These are phyloP conservation scores for Helobdella robusta DNA, from an alignment of 2,888 invertebrate species.

Conservation along the genomic window DNA sequence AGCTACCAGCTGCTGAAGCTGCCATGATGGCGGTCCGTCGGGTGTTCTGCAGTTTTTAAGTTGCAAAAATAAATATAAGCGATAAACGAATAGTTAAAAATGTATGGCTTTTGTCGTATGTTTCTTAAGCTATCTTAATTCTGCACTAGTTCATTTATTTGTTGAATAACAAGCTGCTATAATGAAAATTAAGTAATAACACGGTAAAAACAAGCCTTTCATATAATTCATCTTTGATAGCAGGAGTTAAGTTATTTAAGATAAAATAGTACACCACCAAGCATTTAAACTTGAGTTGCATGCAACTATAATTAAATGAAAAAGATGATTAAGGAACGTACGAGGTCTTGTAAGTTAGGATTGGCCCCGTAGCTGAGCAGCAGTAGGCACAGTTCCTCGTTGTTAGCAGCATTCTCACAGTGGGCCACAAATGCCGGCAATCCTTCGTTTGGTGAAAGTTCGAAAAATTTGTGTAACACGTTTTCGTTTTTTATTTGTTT, in stretches of 20 bases:
- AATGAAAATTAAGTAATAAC: too few species aligned
- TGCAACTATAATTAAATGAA: too few species aligned
- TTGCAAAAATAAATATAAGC: neutral
- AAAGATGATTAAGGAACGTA: constrained; percentile 32
- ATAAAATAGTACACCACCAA: too few species aligned
- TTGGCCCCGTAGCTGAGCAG: constrained; percentile 46
- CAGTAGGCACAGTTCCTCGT: constrained; percentile 45
- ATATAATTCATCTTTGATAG: too few species aligned
- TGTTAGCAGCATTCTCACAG: constrained; percentile 47
- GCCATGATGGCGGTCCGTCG: constrained; percentile 48
- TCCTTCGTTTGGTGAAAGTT: constrained; percentile 34
- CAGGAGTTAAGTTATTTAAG: too few species aligned
- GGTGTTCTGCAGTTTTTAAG: constrained; percentile 39
- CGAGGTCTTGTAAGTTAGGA: constrained; percentile 44
- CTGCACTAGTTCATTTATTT: too few species aligned
- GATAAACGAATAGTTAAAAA: too few species aligned
- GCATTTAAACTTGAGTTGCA: too few species aligned
- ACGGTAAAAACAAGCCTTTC: too few species aligned
- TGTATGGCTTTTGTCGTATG: too few species aligned
- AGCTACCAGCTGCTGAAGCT: constrained; percentile 45
- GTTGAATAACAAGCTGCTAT: too few species aligned
- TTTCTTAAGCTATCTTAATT: too few species aligned
- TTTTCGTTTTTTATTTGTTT: neutral
- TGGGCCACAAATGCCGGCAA: constrained; percentile 44
- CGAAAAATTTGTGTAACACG: neutral